phyloP scores from a whole-genome alignment of 2,797 vertebrate genomes.

The Pipistrellus pygmaeus region DNA sequence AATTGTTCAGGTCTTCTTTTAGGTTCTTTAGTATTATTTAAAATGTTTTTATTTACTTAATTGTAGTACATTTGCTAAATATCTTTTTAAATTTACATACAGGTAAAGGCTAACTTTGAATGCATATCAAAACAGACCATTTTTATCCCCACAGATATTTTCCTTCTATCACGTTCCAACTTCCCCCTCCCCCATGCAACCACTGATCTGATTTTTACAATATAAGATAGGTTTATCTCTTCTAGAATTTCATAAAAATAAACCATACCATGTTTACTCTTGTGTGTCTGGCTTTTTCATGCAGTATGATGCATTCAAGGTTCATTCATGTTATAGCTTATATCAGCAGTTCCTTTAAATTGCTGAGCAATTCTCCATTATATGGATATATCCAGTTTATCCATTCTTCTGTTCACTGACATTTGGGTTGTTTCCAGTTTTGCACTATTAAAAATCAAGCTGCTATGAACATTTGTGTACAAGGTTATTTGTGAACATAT shows the following conservation, averaged over 20 bases:
- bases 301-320: background rate
- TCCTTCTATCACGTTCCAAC: background rate
- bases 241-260: background rate
- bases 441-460: background rate
- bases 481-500: background rate
- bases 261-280: background rate
- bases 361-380: background rate
- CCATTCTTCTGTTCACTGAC: background rate
- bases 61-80: background rate
- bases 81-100: background rate
- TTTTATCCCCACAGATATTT: background rate
- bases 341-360: background rate
- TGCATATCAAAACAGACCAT: background rate
- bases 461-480: background rate
- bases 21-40: background rate
- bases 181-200: background rate
- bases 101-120: background rate
- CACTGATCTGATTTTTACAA: background rate
- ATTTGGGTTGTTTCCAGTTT: background rate
- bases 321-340: background rate
- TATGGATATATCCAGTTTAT: background rate
- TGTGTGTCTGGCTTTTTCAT: background rate
- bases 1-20: slow-evolving; percentile 17
- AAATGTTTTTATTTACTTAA: background rate
- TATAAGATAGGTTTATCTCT: background rate